Evolutionary conservation across 1,140 invertebrate genomes (phyloP).

Genomic region (Cydia amplana): DNA sequence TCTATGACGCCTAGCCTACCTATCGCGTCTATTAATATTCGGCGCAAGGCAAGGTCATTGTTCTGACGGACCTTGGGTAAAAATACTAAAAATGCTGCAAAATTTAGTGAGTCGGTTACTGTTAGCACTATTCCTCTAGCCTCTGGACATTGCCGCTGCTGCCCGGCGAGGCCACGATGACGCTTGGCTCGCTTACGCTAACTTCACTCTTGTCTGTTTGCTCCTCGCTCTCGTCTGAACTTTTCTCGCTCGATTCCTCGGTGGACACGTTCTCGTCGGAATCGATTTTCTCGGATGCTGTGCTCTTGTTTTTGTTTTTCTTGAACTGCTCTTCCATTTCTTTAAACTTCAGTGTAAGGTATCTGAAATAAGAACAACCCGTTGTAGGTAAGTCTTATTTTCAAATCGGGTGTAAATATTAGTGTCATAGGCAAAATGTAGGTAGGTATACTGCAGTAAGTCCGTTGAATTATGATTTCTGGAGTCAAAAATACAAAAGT

Average conservation of each 20-base stretch:
- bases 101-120: slow-evolving; percentile 19
- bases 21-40: slow-evolving; percentile 24
- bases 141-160: slow-evolving; percentile 69
- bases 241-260: slow-evolving; percentile 47
- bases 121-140: slow-evolving; percentile 54
- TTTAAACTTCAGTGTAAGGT: slow-evolving; percentile 89
- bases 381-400: background rate
- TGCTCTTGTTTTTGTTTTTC: slow-evolving; percentile 74
- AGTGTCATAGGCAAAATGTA: background rate
- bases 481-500: no score
- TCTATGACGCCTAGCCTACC: slow-evolving; percentile 39
- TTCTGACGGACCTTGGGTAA: slow-evolving; percentile 17
- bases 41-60: slow-evolving; percentile 26
- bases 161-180: slow-evolving; percentile 62
- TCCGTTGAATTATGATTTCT: no score
- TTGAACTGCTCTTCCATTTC: slow-evolving; percentile 89
- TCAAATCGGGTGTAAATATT: background rate
- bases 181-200: slow-evolving; percentile 47
- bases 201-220: slow-evolving; percentile 35
- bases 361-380: slow-evolving; percentile 75
- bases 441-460: no score
- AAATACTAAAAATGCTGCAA: slow-evolving; percentile 31
- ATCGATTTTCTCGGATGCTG: slow-evolving; percentile 55
- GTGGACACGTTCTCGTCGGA: slow-evolving; percentile 41
- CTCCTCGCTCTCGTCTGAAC: slow-evolving; percentile 34